Conservation (phyloP, 2,888 invertebrate genomes). For the Venusia cambrica region DNA sequence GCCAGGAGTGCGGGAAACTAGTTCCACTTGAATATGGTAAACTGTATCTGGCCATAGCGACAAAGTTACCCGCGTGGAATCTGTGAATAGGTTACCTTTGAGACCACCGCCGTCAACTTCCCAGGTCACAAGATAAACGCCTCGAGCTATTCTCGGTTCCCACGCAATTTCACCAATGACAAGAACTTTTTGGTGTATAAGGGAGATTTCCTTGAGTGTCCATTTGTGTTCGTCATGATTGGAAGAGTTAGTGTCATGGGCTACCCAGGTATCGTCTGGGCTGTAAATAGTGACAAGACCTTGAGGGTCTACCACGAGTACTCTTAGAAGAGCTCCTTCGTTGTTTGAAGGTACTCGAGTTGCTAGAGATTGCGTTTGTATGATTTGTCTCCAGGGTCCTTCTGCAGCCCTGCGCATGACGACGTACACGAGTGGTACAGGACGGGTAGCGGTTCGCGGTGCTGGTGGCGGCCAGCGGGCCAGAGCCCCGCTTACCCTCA, state of each 20-base stretch:
- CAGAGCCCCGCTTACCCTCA: constrained; percentile 82
- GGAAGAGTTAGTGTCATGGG: constrained; percentile 76
- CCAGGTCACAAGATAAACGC: constrained; percentile 90
- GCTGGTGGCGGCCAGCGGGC: constrained; percentile 85
- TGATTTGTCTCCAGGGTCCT: constrained; percentile 84
- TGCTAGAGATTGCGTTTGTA: constrained; percentile 83
- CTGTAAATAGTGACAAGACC: constrained; percentile 86
- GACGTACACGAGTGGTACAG: constrained; percentile 84
- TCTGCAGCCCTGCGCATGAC: constrained; percentile 84
- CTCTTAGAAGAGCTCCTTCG: constrained; percentile 83
- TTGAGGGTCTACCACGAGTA: constrained; percentile 85
- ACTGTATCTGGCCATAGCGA: constrained; percentile 91
- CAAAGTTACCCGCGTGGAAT: constrained; percentile 88
- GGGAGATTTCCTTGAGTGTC: constrained; percentile 84
- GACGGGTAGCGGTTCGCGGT: constrained; percentile 77
- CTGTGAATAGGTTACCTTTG: constrained; percentile 90
- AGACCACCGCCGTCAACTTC: constrained; percentile 91
- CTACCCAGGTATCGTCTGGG: constrained; percentile 82
- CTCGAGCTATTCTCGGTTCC: constrained; percentile 84
- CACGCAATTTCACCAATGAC: constrained; percentile 88
- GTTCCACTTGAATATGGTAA: constrained; percentile 89
- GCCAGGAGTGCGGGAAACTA: constrained; percentile 82
- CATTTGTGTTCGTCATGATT: constrained; percentile 78
- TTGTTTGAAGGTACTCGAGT: constrained; percentile 84
- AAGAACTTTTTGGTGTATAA: constrained; percentile 86